phyloP scores from a whole-genome alignment of 2,113 vertebrate species.

The Maccullochella peelii region DNA sequence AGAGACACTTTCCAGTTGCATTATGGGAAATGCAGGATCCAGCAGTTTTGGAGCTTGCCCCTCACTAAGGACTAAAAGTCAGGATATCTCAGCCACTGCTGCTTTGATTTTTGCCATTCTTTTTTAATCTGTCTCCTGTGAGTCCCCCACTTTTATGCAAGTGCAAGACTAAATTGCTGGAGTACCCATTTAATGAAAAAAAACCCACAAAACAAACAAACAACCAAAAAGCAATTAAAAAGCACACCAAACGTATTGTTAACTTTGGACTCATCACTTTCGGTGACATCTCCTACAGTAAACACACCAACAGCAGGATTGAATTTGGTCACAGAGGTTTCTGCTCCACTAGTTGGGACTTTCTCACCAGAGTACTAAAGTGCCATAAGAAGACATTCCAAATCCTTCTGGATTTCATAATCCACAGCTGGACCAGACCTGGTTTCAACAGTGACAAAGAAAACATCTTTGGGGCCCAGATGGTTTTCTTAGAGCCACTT shows the following conservation, averaged over 20 bases:
- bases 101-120: not conserved
- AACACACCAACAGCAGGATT: not conserved
- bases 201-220: not conserved
- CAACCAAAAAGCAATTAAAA: not conserved
- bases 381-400: constrained; percentile 34
- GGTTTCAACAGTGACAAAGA: not conserved
- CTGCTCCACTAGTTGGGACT: not conserved
- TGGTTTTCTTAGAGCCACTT: constrained; percentile 17
- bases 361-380: not conserved
- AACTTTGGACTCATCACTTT: not conserved
- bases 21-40: constrained; percentile 8
- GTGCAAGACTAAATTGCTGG: not conserved
- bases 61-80: not conserved
- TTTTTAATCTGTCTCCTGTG: not conserved
- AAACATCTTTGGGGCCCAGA: constrained; percentile 9
- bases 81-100: not conserved
- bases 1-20: not conserved
- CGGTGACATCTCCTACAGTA: not conserved
- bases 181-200: not conserved
- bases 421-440: not conserved
- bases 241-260: not conserved
- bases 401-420: constrained; percentile 10
- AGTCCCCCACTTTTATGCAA: not conserved
- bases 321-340: not conserved
- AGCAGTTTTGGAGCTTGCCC: not conserved